Evolutionary conservation across 2,797 vertebrate species (phyloP).

Genomic region (Apodemus agrarius): DNA sequence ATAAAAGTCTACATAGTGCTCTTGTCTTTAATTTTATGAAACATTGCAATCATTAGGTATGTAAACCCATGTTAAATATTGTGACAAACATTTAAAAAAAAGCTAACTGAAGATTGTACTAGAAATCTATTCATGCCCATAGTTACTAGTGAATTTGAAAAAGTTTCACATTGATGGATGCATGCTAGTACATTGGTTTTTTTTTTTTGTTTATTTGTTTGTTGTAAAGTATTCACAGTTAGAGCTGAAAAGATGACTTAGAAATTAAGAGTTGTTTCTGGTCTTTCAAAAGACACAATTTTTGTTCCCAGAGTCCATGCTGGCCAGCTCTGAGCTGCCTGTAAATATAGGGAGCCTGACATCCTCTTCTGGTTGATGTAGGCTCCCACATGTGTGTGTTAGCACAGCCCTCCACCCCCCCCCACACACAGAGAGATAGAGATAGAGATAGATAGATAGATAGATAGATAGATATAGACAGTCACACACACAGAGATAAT

Average conservation of each 20-base stretch:
- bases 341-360: background rate
- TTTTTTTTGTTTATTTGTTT: background rate
- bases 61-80: slow-evolving; percentile 18
- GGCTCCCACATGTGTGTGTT: background rate
- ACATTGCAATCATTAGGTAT: background rate
- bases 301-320: background rate
- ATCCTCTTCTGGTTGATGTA: background rate
- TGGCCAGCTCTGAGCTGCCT: no score
- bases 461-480: background rate
- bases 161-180: background rate
- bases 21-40: background rate
- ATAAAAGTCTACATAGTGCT: background rate
- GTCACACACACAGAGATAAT: background rate
- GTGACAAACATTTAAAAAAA: background rate
- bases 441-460: background rate
- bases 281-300: background rate
- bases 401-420: background rate
- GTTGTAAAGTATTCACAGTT: background rate
- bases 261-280: background rate
- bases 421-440: background rate
- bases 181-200: background rate
- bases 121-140: slow-evolving; percentile 6
- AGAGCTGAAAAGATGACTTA: background rate
- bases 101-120: slow-evolving; percentile 27
- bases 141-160: background rate